A percentile compares a stretch with the other conserved stretches of the same genome.
phyloP scores from a whole-genome alignment of 2,888 invertebrate species.

The Aleiodes testaceus region DNA sequence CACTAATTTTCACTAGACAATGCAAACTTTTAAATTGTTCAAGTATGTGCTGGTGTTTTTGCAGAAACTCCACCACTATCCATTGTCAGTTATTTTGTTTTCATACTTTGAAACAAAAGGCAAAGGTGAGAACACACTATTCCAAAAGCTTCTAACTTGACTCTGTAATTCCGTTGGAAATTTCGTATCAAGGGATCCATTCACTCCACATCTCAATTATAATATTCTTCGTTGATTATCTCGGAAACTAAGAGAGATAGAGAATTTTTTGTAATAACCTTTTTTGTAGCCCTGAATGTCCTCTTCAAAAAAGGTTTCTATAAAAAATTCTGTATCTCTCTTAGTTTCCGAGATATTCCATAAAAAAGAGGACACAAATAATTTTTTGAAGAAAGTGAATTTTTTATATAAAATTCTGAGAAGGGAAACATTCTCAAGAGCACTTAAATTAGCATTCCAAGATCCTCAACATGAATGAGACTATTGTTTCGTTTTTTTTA shows the following conservation, averaged over 20 bases:
- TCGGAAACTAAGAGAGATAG: no score
- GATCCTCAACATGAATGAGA: constrained; percentile 14
- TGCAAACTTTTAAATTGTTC: constrained; percentile 8
- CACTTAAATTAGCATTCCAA: constrained; percentile 27
- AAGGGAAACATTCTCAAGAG: background rate
- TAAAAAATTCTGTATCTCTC: no score
- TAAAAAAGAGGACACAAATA: no score
- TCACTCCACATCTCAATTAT: background rate
- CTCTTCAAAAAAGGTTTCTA: no score
- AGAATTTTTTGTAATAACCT: no score
- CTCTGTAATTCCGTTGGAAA: background rate
- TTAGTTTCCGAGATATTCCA: no score
- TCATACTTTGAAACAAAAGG: background rate
- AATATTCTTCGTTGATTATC: background rate
- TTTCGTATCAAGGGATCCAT: background rate
- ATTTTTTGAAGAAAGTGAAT: no score
- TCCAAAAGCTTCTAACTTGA: background rate
- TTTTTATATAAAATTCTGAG: no score
- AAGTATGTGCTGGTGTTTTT: background rate
- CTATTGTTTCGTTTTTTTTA: background rate
- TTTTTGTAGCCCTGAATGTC: no score
- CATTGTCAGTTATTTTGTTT: background rate
- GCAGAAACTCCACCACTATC: background rate
- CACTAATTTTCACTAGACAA: constrained; percentile 26
- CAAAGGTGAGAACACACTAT: constrained; percentile 6